Conservation (phyloP, 2,113 vertebrate species). For the Corythornis vintsioides region DNA sequence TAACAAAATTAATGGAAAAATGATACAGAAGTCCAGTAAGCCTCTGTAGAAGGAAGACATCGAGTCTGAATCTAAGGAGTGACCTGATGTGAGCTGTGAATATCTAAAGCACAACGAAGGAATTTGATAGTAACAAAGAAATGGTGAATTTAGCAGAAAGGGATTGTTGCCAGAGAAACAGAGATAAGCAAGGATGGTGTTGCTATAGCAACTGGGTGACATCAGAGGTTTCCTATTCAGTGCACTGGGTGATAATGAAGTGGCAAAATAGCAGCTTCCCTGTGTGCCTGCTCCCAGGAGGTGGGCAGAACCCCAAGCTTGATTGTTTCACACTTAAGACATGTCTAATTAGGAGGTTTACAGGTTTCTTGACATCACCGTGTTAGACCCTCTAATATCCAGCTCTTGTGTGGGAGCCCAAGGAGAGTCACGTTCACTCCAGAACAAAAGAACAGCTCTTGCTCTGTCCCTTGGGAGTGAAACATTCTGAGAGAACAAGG, state of each 20-base stretch:
- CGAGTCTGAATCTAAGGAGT: not conserved
- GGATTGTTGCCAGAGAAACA: slow-evolving; percentile 77
- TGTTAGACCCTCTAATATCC: not conserved
- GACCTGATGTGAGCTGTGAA: slow-evolving; percentile 4
- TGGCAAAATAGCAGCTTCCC: slow-evolving; percentile 24
- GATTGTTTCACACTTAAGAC: slow-evolving; percentile 26
- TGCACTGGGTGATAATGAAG: slow-evolving; percentile 58
- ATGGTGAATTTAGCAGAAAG: slow-evolving; percentile 53
- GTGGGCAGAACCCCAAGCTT: not conserved
- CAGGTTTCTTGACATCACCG: not conserved
- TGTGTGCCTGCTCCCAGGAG: not conserved
- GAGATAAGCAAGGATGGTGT: slow-evolving; percentile 64
- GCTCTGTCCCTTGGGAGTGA: not conserved
- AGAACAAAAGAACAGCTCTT: not conserved
- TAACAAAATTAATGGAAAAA: slow-evolving; percentile 12
- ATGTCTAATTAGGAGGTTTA: slow-evolving; percentile 39
- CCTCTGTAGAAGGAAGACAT: not conserved
- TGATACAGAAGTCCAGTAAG: not conserved
- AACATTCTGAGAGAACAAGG: not conserved
- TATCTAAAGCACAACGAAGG: slow-evolving; percentile 43
- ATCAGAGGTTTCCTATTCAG: slow-evolving; percentile 40
- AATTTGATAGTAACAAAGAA: slow-evolving; percentile 67
- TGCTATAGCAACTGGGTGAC: slow-evolving; percentile 75
- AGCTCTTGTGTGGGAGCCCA: not conserved
- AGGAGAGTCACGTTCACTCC: not conserved